Conservation (phyloP, 37 sponge, comb jelly and placozoan genomes). For the Chondrosia reniformis region DNA sequence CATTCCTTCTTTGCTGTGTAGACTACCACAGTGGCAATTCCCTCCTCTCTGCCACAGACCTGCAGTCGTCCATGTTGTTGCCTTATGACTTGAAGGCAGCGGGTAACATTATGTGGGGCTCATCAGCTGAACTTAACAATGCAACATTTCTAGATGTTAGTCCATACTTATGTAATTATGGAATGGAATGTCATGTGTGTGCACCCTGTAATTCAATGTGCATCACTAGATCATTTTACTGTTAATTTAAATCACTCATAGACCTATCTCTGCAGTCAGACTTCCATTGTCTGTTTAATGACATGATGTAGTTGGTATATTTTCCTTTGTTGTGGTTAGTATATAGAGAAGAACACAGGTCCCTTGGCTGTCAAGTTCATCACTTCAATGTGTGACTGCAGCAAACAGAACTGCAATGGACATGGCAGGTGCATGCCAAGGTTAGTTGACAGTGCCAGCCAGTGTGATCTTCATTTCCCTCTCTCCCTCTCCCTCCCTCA, state of each 20-base stretch:
- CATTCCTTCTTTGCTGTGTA: no score
- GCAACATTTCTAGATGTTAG: slow-evolving; percentile 8
- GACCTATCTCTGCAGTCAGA: no score
- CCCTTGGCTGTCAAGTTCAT: slow-evolving; percentile 9
- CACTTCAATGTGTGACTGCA: slow-evolving; percentile 30
- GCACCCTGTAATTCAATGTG: no score
- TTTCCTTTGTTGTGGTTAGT: background rate
- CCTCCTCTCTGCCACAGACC: slow-evolving; percentile 12
- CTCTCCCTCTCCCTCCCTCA: no score
- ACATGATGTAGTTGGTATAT: no score
- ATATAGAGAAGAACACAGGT: background rate
- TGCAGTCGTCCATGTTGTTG: slow-evolving; percentile 16
- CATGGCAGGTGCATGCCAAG: slow-evolving; percentile 39
- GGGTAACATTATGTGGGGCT: slow-evolving; percentile 35
- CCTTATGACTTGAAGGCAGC: slow-evolving; percentile 21
- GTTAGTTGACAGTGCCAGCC: background rate
- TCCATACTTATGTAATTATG: no score
- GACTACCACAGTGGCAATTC: slow-evolving; percentile 33
- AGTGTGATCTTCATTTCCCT: background rate
- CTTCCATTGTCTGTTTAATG: no score
- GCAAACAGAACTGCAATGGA: slow-evolving; percentile 26
- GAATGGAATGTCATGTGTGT: no score
- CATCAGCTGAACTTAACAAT: slow-evolving; percentile 6
- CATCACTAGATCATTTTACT: no score
- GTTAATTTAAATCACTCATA: no score